Evolutionary conservation across 2,113 vertebrate species (phyloP).

Genomic region (Microtus pennsylvanicus): DNA sequence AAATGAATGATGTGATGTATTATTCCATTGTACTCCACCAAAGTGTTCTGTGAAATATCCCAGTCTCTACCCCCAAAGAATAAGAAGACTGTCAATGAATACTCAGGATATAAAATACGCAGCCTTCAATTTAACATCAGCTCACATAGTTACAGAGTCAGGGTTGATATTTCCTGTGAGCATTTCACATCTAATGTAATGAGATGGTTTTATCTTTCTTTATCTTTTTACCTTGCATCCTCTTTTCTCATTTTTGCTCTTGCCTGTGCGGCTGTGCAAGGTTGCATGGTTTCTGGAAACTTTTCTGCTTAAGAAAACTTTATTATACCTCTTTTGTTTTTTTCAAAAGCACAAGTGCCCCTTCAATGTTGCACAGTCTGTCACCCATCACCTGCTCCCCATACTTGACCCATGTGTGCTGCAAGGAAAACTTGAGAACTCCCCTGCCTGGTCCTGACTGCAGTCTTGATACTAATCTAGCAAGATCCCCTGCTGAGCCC

Average conservation of each 20-base stretch:
- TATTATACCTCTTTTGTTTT: not conserved
- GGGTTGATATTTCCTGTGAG: not conserved
- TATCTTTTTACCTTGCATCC: not conserved
- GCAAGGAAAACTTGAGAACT: not conserved
- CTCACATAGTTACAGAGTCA: not conserved
- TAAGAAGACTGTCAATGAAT: not conserved
- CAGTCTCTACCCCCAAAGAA: not conserved
- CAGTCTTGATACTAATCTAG: slow-evolving; percentile 51
- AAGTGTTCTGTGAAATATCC: not conserved
- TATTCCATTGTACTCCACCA: not conserved
- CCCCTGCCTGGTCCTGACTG: not conserved
- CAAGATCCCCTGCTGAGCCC: slow-evolving; percentile 45
- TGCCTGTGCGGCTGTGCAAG: not conserved
- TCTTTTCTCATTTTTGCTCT: slow-evolving; percentile 9
- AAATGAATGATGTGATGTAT: not conserved
- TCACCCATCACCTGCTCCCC: not conserved
- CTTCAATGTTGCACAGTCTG: not conserved
- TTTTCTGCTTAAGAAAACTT: slow-evolving; percentile 29
- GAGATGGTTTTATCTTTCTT: not conserved
- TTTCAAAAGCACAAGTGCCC: not conserved
- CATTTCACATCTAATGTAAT: not conserved
- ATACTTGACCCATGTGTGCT: not conserved
- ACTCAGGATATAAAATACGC: not conserved
- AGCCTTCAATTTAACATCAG: not conserved
- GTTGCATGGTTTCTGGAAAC: not conserved